phyloP scores from a whole-genome alignment of 1,140 invertebrate genomes.

The Dreissena polymorpha region DNA sequence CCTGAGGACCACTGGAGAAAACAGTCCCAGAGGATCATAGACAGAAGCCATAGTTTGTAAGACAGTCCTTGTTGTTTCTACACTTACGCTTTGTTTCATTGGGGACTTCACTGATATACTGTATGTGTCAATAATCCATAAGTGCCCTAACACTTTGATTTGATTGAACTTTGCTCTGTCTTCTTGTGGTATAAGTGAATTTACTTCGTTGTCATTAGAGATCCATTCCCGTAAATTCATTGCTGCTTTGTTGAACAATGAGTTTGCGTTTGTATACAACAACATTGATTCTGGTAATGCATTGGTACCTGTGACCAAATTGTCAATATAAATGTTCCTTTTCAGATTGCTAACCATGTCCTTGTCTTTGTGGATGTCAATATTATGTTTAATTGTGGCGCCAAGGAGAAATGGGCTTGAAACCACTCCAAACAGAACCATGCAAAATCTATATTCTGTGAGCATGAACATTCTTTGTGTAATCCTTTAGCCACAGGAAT shows the following conservation, averaged over 20 bases:
- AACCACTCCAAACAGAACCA: neutral
- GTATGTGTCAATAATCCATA: constrained; percentile 1
- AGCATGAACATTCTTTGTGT: neutral
- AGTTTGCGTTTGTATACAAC: neutral
- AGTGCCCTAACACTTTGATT: neutral
- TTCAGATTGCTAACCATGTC: neutral
- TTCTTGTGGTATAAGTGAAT: neutral
- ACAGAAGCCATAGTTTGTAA: constrained; percentile 14
- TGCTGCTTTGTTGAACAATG: constrained; percentile 6
- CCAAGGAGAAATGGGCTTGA: constrained; percentile 14
- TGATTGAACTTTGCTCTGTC: neutral
- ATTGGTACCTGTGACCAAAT: neutral
- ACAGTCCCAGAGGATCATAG: neutral
- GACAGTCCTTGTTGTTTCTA: constrained; percentile 6
- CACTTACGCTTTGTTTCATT: neutral
- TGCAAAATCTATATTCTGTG: constrained; percentile 3
- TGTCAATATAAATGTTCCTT: constrained; percentile 3
- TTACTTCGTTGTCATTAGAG: neutral
- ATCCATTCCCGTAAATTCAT: constrained; percentile 23
- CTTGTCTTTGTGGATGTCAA: neutral
- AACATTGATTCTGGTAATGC: neutral
- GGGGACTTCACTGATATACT: neutral
- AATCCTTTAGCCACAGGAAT: constrained; percentile 8
- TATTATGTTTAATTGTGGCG: neutral
- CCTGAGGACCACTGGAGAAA: neutral